Evolutionary conservation across 1,140 invertebrate species (phyloP).

Genomic region (Gryllus bimaculatus): DNA sequence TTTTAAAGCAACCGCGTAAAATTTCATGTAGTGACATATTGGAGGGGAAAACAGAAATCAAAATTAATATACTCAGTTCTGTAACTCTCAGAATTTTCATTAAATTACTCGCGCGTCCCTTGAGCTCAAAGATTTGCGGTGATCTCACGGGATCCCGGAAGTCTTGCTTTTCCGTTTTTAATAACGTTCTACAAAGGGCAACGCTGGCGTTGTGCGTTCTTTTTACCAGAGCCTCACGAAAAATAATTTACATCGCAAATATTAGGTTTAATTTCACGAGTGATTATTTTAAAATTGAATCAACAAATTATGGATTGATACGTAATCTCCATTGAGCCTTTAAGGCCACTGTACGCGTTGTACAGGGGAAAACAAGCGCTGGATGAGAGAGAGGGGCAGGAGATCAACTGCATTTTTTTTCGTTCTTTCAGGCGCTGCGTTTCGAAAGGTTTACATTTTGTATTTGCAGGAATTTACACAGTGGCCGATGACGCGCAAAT

Average conservation of each 20-base stretch:
- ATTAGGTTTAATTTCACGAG: slow-evolving; percentile 2
- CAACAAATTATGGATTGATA: neutral
- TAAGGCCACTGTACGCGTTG: neutral
- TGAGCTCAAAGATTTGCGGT: neutral
- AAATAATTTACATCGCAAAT: neutral
- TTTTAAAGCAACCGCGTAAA: too few relatives aligned
- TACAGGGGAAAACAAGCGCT: neutral
- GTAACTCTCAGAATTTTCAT: neutral
- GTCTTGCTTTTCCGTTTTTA: neutral
- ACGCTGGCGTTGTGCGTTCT: neutral
- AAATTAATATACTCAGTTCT: neutral
- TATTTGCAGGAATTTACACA: neutral
- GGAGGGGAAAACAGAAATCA: neutral
- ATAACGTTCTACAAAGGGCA: neutral
- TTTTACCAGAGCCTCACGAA: neutral
- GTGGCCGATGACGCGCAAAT: neutral
- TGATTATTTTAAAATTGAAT: slow-evolving; percentile 6
- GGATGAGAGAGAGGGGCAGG: neutral
- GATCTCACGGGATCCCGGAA: neutral
- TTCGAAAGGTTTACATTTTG: neutral
- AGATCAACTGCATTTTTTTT: neutral
- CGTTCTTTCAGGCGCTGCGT: neutral
- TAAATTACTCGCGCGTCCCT: neutral
- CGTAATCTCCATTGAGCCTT: neutral
- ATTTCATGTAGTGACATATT: too few relatives aligned